phyloP scores from a whole-genome alignment of 2,797 vertebrate genomes.

The Sciurus vulgaris region DNA sequence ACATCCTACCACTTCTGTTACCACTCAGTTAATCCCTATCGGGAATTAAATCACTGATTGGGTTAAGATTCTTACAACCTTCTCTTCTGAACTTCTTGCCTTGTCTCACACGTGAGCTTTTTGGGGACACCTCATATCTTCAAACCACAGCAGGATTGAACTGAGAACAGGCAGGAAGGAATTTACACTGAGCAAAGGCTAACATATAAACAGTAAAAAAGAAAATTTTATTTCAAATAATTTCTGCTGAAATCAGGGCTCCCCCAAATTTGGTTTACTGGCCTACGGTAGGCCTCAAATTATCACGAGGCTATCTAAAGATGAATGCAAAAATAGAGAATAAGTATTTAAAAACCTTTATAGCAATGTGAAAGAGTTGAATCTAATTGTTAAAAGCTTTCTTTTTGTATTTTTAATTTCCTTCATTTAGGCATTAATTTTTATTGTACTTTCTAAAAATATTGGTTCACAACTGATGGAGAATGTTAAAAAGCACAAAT shows the following conservation, averaged over 20 bases:
- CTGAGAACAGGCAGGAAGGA: neutral
- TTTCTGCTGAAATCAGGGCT: conserved; percentile 51
- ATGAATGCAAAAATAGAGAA: conserved; percentile 18
- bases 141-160: neutral
- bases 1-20: too few species aligned
- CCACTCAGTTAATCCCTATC: too few species aligned
- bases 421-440: conserved; percentile 41
- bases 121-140: too few species aligned
- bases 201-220: neutral
- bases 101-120: too few species aligned
- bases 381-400: neutral
- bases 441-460: conserved; percentile 55
- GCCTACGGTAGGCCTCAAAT: neutral
- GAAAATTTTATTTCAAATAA: conserved; percentile 34
- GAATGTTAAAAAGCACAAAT: neutral
- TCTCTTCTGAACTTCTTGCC: too few species aligned
- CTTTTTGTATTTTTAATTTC: conserved; percentile 27
- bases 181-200: neutral
- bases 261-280: conserved; percentile 10
- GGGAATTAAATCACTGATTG: too few species aligned
- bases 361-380: conserved; percentile 43
- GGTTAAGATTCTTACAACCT: too few species aligned
- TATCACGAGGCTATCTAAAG: conserved; percentile 1
- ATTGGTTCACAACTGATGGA: conserved; percentile 17
- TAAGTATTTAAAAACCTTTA: conserved; percentile 40